Conservation (phyloP, 1,140 invertebrate genomes). For the Penaeus japonicus region DNA sequence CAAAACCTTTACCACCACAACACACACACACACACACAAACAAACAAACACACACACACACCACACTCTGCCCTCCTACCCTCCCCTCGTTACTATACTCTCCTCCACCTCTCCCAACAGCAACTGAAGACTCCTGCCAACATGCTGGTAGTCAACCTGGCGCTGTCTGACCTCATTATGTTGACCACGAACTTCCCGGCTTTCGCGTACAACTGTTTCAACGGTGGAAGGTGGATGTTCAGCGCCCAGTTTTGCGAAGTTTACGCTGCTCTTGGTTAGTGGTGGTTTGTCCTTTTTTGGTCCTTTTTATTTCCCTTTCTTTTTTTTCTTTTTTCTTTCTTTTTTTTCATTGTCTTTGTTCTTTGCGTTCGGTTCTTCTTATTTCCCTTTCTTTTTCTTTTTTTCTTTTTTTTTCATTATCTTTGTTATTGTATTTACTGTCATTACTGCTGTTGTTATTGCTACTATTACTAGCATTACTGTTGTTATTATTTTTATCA, state of each 20-base stretch:
- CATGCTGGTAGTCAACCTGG: conserved; percentile 83
- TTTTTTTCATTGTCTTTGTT: neutral
- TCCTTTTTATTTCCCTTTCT: too few relatives aligned
- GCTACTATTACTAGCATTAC: neutral
- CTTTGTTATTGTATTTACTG: too few relatives aligned
- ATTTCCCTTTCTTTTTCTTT: too few relatives aligned
- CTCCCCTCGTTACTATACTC: neutral
- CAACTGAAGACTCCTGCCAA: conserved; percentile 83
- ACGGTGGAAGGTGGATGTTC: conserved; percentile 61
- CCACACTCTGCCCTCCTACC: too few relatives aligned
- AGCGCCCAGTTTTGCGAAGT: conserved; percentile 82
- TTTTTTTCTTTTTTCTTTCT: too few relatives aligned
- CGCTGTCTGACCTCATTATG: conserved; percentile 88
- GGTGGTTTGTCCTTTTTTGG: neutral
- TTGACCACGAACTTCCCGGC: conserved; percentile 70
- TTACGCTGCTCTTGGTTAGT: conserved; percentile 75
- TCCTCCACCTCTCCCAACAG: conserved; percentile 61
- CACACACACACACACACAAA: too few relatives aligned
- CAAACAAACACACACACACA: too few relatives aligned
- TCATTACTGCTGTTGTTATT: neutral
- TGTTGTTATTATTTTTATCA: neutral
- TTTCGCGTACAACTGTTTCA: conserved; percentile 83
- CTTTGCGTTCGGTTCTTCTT: too few relatives aligned
- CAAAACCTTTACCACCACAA: too few relatives aligned
- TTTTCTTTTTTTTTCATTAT: too few relatives aligned